Base-by-base conservation (phyloP, 2,113 vertebrate species). In the Sterrhoptilus dennistouni region DNA sequence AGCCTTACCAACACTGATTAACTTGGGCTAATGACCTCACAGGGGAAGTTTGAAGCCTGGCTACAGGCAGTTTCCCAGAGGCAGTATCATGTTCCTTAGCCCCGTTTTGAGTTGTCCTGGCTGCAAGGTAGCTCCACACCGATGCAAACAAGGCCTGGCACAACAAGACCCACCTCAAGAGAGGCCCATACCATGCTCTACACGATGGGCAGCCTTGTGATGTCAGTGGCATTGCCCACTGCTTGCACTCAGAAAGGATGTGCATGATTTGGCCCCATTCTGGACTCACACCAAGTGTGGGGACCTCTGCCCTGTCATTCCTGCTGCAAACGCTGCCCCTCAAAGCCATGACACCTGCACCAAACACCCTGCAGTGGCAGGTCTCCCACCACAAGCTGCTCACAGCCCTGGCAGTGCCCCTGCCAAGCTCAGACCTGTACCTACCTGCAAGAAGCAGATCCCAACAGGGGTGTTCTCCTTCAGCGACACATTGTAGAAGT, bases 361-460 rank as follows among this genome's bases (percentile, higher is more conserved):
- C 40, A 11, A 78, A 63, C 17, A 64, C 12, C 89, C 63, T 36
- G 60, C 45, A 18, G 63, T 10, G 18, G 28, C 36, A 12, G 76
- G 14, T 18, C 13, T 79, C 35, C 54, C 78, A 66, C 14, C 40
- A 93, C 47, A 84, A 80, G 78, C 47, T 88, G 83, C 45, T 47
- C 68, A 24, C 16, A 35, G 52, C 85, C 83, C 40, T 33, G 71
- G 9, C 68, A 16, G 7, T 64, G 54, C 45, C 53, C 56, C 21
- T 59, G 76, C 50, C 28, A 4, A 81, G 49, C 59, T 81, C 70
- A 47, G 42, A 33, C 77, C 6, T 75, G 80, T 22, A 92, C 98
- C 79, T 97, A 99, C 99, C 99, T 99, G 98, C 68, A 99, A 97
- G 97, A 99, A 99, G 98, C 99, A 99, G 96, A 99, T 99, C 82